A percentile compares a stretch with the other conserved stretches of the same genome.
phyloP scores from a whole-genome alignment of 2,113 vertebrate species.

The Ammodytes dubius region DNA sequence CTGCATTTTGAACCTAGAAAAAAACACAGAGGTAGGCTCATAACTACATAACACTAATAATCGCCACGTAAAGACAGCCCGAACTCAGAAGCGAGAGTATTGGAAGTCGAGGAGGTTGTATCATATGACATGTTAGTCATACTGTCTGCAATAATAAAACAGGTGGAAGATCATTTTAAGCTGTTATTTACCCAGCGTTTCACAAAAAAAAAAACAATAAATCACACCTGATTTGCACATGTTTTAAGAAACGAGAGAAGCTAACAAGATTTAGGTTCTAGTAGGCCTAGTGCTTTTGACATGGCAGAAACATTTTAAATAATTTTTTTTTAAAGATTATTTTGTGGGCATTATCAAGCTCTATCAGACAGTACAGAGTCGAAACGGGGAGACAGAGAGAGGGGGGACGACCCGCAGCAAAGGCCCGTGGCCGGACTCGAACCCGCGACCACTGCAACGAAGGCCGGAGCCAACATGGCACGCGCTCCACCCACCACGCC shows the following conservation, averaged over 20 bases:
- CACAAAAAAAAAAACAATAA: neutral
- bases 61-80: too few species aligned
- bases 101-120: too few species aligned
- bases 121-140: neutral
- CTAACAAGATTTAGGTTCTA: too few species aligned
- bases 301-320: neutral
- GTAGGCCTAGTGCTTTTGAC: neutral
- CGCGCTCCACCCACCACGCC: too few species aligned
- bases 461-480: too few species aligned
- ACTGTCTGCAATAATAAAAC: neutral
- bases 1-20: neutral
- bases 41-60: neutral
- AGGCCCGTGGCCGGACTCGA: too few species aligned
- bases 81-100: too few species aligned
- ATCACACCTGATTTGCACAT: neutral
- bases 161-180: neutral
- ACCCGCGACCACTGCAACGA: too few species aligned
- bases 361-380: too few species aligned
- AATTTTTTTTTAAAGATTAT: neutral
- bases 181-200: neutral
- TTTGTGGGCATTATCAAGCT: neutral
- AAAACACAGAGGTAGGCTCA: neutral
- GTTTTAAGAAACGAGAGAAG: neutral
- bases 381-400: too few species aligned
- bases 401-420: too few species aligned